phyloP scores from a whole-genome alignment of 2,888 invertebrate species.

The Thera obeliscata region DNA sequence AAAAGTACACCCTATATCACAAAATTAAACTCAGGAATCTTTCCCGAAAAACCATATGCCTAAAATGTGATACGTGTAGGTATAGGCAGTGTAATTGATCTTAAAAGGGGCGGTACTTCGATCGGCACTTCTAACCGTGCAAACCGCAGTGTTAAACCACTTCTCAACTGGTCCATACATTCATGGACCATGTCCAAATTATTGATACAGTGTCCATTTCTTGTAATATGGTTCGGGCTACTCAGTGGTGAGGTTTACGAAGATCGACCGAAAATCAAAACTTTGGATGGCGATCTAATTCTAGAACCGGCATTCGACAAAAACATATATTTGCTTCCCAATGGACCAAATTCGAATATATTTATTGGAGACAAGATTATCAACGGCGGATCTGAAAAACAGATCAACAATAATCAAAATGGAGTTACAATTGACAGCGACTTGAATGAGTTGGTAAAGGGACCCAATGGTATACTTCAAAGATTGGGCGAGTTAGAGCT shows the following conservation, averaged over 20 bases:
- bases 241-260: slow-evolving; percentile 84
- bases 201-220: slow-evolving; percentile 49
- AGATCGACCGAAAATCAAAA: slow-evolving; percentile 83
- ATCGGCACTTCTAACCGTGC: not conserved
- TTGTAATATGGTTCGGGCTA: slow-evolving; percentile 52
- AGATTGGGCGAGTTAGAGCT: slow-evolving; percentile 63
- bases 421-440: slow-evolving; percentile 39
- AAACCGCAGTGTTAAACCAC: slow-evolving; percentile 37
- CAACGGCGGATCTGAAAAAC: slow-evolving; percentile 64
- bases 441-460: slow-evolving; percentile 46
- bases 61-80: not conserved
- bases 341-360: slow-evolving; percentile 87
- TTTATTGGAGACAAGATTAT: slow-evolving; percentile 89
- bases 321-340: slow-evolving; percentile 90
- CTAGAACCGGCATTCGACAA: slow-evolving; percentile 90
- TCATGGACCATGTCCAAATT: slow-evolving; percentile 60
- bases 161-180: slow-evolving; percentile 38
- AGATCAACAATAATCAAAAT: slow-evolving; percentile 31
- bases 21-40: slow-evolving; percentile 10
- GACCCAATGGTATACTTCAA: slow-evolving; percentile 53
- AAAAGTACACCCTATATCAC: not conserved
- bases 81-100: slow-evolving; percentile 23
- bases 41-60: slow-evolving; percentile 20
- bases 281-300: slow-evolving; percentile 90
- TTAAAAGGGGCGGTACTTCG: slow-evolving; percentile 25